Evolutionary conservation across 2,797 vertebrate species (phyloP).

Genomic region (Austrolebias charrua): DNA sequence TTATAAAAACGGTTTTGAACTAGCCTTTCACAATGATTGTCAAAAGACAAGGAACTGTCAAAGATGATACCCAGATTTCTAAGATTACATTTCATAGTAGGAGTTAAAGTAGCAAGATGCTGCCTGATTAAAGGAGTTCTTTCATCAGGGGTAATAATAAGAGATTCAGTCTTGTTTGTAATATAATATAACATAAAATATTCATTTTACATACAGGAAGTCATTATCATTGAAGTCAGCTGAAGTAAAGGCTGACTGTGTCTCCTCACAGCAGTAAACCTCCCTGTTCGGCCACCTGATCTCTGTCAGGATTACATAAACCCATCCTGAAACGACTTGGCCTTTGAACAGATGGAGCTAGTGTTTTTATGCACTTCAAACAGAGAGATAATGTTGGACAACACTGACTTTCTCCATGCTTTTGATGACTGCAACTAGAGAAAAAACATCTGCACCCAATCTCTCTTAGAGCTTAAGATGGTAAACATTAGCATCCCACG

Average conservation of each 20-base stretch:
- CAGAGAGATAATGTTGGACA: conserved; percentile 30
- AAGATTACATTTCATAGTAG: no score
- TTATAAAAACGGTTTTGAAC: no score
- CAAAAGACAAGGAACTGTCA: no score
- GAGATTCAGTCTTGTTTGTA: no score
- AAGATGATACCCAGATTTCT: no score
- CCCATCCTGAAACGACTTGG: conserved; percentile 27
- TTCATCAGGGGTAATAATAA: no score
- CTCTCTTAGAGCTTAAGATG: conserved; percentile 9
- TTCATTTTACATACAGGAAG: not conserved
- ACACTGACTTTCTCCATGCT: conserved; percentile 3
- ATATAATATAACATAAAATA: no score
- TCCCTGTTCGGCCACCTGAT: conserved; percentile 14
- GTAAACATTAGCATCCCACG: not conserved
- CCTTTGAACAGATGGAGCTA: conserved; percentile 48
- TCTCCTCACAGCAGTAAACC: conserved; percentile 9
- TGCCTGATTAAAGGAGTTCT: no score
- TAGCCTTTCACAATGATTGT: no score
- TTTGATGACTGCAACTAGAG: conserved; percentile 16
- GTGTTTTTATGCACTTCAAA: conserved; percentile 53
- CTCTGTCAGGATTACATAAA: conserved; percentile 33
- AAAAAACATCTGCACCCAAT: conserved; percentile 42
- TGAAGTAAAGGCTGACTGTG: not conserved
- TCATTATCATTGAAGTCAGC: not conserved
- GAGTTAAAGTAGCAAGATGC: no score